Evolutionary conservation across 2,888 invertebrate genomes (phyloP).

Genomic region (Cheilosia pagana): DNA sequence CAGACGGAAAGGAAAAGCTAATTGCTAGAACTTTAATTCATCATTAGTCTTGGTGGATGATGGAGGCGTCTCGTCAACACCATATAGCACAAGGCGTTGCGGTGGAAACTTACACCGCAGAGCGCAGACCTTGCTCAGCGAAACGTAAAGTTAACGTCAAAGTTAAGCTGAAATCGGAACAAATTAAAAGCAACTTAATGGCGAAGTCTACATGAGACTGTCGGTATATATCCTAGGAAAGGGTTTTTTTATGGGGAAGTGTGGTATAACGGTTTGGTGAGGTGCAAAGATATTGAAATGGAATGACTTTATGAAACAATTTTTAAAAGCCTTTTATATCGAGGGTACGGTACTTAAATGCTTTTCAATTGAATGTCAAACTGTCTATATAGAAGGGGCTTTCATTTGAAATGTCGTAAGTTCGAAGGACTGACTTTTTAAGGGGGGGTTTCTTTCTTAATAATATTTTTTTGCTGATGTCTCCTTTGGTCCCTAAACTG

Average conservation of each 20-base stretch:
- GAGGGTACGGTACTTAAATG: no score
- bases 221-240: background rate
- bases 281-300: no score
- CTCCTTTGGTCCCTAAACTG: no score
- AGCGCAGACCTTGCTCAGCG: slow-evolving; percentile 8
- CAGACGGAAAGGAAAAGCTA: slow-evolving; percentile 44
- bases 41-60: slow-evolving; percentile 58
- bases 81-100: slow-evolving; percentile 17
- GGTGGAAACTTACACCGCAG: slow-evolving; percentile 43
- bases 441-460: no score
- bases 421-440: no score
- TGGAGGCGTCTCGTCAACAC: background rate
- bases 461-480: no score
- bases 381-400: no score
- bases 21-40: slow-evolving; percentile 68
- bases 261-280: background rate
- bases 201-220: slow-evolving; percentile 40
- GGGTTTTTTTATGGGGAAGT: background rate
- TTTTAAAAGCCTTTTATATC: no score
- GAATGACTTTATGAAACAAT: no score
- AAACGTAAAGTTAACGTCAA: slow-evolving; percentile 7
- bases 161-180: slow-evolving; percentile 48
- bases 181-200: slow-evolving; percentile 67
- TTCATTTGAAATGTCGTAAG: no score
- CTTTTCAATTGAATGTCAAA: no score